Conservation (phyloP, 1,140 invertebrate species). For the Proales similis region DNA sequence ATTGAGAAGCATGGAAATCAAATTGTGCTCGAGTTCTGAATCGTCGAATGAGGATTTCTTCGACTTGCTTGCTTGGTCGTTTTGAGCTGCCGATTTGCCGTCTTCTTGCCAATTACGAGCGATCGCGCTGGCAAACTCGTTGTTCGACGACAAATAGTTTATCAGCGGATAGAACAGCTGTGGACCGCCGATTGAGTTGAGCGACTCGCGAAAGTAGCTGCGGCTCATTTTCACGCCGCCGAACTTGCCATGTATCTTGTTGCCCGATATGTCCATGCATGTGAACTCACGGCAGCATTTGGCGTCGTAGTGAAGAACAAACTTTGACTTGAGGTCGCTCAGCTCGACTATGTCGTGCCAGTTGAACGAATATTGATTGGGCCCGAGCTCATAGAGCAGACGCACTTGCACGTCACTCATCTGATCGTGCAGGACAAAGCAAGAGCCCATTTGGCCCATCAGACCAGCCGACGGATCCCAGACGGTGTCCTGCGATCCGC, state of each 20-base stretch:
- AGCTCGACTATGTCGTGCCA: constrained; percentile 26
- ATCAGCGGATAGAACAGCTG: constrained; percentile 60
- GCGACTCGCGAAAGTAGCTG: constrained; percentile 25
- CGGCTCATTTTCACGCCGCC: neutral
- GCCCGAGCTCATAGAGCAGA: constrained; percentile 1
- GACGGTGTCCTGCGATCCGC: constrained; percentile 18
- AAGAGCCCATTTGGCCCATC: constrained; percentile 15
- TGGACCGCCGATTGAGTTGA: constrained; percentile 58
- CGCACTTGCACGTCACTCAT: constrained; percentile 9
- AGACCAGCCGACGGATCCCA: constrained; percentile 16
- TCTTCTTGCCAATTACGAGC: neutral
- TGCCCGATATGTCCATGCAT: constrained; percentile 12
- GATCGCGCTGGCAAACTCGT: constrained; percentile 19
- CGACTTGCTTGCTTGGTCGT: constrained; percentile 57
- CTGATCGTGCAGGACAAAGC: constrained; percentile 27
- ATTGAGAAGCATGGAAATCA: constrained; percentile 60
- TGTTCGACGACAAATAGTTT: constrained; percentile 49
- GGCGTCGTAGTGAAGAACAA: constrained; percentile 35
- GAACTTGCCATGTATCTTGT: constrained; percentile 8
- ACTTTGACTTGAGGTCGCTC: constrained; percentile 37
- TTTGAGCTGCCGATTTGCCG: constrained; percentile 55
- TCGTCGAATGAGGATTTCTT: constrained; percentile 53
- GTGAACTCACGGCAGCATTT: constrained; percentile 15
- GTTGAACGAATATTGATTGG: constrained; percentile 28
- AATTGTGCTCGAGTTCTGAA: constrained; percentile 60